phyloP scores from a whole-genome alignment of 2,888 invertebrate genomes.

The Rutpela maculata region DNA sequence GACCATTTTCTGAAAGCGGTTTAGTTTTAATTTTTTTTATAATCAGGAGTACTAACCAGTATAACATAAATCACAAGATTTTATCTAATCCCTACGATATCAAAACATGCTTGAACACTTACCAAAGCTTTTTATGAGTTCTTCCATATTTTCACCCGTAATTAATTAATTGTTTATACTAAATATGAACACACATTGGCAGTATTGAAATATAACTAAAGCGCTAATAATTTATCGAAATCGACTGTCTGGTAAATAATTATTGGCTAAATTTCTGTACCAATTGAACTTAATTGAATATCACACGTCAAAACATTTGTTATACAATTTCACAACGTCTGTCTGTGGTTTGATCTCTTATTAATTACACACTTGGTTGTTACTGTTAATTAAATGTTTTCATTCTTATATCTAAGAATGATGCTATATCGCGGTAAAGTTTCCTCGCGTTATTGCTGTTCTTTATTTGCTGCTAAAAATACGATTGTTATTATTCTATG shows the following conservation, averaged over 20 bases:
- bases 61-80: neutral
- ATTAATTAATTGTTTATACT: neutral
- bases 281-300: constrained; percentile 49
- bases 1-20: too few relatives aligned
- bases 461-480: constrained; percentile 2
- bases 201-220: constrained; percentile 19
- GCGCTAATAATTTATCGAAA: neutral
- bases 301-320: constrained; percentile 18
- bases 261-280: constrained; percentile 33
- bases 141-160: constrained; percentile 11
- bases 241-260: constrained; percentile 29
- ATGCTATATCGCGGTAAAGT: neutral
- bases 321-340: constrained; percentile 19
- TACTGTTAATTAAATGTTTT: constrained; percentile 3
- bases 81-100: neutral
- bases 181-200: constrained; percentile 15
- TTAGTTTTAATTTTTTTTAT: too few relatives aligned
- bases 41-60: too few relatives aligned
- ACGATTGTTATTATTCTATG: neutral
- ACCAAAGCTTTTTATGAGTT: constrained; percentile 20
- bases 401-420: neutral
- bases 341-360: constrained; percentile 5
- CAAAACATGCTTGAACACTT: neutral
- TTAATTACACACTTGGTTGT: constrained; percentile 2
- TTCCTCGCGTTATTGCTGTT: neutral